These are phyloP conservation scores for Cryptus viduatorius DNA, from an alignment of 2,888 invertebrate species.

Conservation along the genomic window DNA sequence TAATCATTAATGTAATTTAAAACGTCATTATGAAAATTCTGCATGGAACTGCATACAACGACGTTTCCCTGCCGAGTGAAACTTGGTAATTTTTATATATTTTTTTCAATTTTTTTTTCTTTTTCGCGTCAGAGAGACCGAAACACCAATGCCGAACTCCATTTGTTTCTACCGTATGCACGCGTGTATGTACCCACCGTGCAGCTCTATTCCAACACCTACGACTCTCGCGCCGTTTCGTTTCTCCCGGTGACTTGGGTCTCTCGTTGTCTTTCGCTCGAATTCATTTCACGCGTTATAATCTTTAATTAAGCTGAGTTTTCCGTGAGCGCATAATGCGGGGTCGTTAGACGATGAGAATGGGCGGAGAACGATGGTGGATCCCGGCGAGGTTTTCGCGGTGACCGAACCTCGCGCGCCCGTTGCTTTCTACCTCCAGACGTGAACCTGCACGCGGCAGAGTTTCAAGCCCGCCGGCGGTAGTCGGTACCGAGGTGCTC, in stretches of 20 bases:
- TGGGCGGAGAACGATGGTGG: constrained; percentile 50
- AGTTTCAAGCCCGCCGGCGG: constrained; percentile 45
- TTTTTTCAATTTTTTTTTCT: constrained; percentile 34
- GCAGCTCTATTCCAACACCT: background rate
- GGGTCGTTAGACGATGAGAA: constrained; percentile 77
- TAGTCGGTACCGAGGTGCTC: constrained; percentile 2
- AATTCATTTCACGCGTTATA: constrained; percentile 81
- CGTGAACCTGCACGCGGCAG: constrained; percentile 40
- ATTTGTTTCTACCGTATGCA: background rate
- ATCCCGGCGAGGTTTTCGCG: constrained; percentile 68
- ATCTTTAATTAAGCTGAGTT: constrained; percentile 81
- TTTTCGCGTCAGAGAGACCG: background rate
- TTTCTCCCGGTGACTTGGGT: constrained; percentile 38
- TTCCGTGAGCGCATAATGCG: constrained; percentile 77
- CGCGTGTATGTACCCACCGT: background rate
- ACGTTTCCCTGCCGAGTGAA: background rate
- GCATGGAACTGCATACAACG: background rate
- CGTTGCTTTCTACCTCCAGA: constrained; percentile 43
- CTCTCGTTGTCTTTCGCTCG: constrained; percentile 72
- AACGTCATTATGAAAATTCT: background rate
- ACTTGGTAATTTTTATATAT: background rate
- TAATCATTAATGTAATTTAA: background rate
- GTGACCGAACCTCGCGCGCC: constrained; percentile 61
- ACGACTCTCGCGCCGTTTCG: constrained; percentile 25
- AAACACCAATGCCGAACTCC: constrained; percentile 1